Conservation (phyloP, 2,888 invertebrate genomes). For the Malthinus flaveolus region DNA sequence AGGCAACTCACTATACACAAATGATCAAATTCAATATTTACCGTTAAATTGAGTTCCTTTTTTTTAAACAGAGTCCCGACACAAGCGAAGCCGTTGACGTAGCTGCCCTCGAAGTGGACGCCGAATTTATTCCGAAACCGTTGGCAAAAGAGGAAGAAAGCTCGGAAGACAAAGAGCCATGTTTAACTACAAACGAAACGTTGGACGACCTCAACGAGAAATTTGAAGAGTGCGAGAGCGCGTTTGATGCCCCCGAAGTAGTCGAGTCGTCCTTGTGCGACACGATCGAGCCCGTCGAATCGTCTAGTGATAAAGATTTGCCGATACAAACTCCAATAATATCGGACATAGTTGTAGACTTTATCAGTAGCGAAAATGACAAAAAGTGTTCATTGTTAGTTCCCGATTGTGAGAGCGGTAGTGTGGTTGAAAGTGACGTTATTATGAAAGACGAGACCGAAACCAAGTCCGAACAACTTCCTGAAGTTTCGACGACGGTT, state of each 20-base stretch:
- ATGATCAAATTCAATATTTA: too few species aligned
- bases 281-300: not conserved
- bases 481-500: conserved; percentile 10
- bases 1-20: too few species aligned
- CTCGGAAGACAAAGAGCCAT: too few species aligned
- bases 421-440: not conserved
- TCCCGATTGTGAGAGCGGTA: not conserved
- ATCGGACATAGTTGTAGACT: conserved; percentile 8
- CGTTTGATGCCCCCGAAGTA: conserved; percentile 33
- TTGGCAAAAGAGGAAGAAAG: too few species aligned
- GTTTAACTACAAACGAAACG: too few species aligned
- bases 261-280: not conserved
- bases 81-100: too few species aligned
- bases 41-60: too few species aligned
- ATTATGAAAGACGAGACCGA: not conserved
- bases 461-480: not conserved
- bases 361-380: not conserved
- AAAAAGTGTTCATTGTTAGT: not conserved
- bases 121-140: too few species aligned
- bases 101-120: too few species aligned
- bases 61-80: too few species aligned
- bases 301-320: not conserved
- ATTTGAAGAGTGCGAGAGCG: conserved; percentile 46
- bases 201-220: conserved; percentile 35
- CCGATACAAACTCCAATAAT: conserved; percentile 17